Conservation (phyloP, 2,113 vertebrate species). For the Crypturellus undulatus region DNA sequence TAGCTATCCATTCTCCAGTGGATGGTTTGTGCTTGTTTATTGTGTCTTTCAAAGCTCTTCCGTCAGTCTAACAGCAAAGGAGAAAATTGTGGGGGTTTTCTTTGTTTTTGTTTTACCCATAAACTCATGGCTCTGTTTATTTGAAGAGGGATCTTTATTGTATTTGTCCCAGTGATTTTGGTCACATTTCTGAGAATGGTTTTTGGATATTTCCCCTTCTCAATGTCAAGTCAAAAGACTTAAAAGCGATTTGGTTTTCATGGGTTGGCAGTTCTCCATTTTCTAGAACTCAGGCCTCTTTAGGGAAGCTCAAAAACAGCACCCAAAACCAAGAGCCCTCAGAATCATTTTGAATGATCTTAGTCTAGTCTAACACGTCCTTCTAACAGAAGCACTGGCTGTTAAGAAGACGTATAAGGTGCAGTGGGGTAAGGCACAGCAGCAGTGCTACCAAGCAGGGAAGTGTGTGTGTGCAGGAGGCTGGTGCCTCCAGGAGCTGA, state of each 20-base stretch:
- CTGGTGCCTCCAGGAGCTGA: background rate
- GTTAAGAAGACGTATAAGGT: background rate
- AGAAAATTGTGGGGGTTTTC: background rate
- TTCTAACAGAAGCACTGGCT: background rate
- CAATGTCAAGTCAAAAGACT: background rate
- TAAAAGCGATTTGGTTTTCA: background rate
- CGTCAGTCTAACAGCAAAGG: background rate
- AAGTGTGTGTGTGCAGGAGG: background rate
- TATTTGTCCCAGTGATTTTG: background rate
- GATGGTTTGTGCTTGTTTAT: background rate
- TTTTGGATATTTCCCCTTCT: background rate
- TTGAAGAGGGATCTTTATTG: constrained; percentile 16
- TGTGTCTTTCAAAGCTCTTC: constrained; percentile 5
- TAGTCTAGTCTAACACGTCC: background rate
- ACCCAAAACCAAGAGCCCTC: background rate
- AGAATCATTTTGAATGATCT: background rate
- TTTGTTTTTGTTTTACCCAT: background rate
- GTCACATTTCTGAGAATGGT: constrained; percentile 30
- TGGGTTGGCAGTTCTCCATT: background rate
- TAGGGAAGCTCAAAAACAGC: background rate
- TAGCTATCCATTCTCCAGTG: background rate
- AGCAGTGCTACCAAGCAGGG: background rate
- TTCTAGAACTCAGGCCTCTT: background rate
- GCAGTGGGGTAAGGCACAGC: background rate
- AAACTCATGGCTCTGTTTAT: background rate